Base-by-base conservation (phyloP, 2,113 vertebrate genomes). In the Oncorhynchus nerka region DNA sequence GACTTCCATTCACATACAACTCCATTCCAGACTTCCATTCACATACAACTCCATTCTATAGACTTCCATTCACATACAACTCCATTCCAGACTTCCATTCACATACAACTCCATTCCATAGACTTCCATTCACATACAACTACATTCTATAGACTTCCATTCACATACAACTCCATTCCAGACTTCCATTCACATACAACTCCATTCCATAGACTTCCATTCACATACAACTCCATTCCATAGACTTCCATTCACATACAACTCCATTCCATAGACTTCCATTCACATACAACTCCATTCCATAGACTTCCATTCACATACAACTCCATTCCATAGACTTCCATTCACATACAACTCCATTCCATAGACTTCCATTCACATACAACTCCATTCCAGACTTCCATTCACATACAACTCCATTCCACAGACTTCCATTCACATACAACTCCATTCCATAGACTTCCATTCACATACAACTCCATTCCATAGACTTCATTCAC, bases 381-480 rank as follows among this genome's bases (percentile, higher is more conserved):
- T 20, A 7, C 71, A 16, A 28, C 77, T 81, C 74, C 15, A 30
- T 34, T 20, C 13, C 1, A 68, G 66, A 68, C 66, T 39, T 3
- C 30, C 30, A 34, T 68, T 32, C 32, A 32, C 32, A 32, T 32
- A 32, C 32, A 32, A 32, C 32, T 32, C 32, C 32, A 32, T 32
- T 32, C 32, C 84, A 32, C 34, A 70, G 73, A 30, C 8, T 7
- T n/a, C 39, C 2, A 45, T 45, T 34, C 32, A 34, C 32, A 34
- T 7, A 7, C 32, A 34, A 34, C 6, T 34, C 6, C 32, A 34
- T 34, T 34, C 32, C 32, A 34, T 7, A 34, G 32, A 34, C 65
- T 28, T 30, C 16, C 26, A 68, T 13, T 30, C 28, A 30, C 81
- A 68, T 34, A 7, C 71, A 16, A 28, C 80, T 81, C 75, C 28